Conservation (phyloP, 2,797 vertebrate species). For the Crenuchus spilurus region DNA sequence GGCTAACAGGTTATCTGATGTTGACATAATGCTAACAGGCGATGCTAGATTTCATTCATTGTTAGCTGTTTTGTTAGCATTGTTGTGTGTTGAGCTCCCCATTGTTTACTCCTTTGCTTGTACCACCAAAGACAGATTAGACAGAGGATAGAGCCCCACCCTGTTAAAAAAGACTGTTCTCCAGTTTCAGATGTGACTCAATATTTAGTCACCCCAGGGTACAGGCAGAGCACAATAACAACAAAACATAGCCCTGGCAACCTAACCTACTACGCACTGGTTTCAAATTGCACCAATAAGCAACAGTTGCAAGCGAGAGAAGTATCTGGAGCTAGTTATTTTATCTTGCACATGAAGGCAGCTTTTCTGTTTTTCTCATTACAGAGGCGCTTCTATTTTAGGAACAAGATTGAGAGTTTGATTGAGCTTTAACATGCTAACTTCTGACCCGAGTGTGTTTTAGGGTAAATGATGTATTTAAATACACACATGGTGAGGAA, state of each 20-base stretch:
- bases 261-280: neutral
- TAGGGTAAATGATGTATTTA: neutral
- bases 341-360: neutral
- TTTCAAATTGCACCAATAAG: neutral
- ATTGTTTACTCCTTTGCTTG: too few relatives aligned
- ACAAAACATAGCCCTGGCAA: conserved; percentile 36
- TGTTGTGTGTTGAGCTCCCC: too few relatives aligned
- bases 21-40: neutral
- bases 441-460: neutral
- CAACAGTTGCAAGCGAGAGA: neutral
- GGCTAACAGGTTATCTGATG: neutral
- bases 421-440: neutral
- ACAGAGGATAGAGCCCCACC: neutral
- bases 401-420: too few relatives aligned
- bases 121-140: too few relatives aligned
- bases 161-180: neutral
- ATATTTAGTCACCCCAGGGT: neutral
- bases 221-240: conserved; percentile 11
- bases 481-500: neutral
- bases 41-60: neutral
- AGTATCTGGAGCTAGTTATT: neutral
- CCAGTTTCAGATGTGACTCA: conserved; percentile 36
- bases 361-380: neutral
- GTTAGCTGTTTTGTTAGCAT: too few relatives aligned
- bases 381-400: neutral